A percentile compares a stretch with the other conserved stretches of the same genome.
Evolutionary conservation across 2,888 invertebrate species (phyloP).

Genomic region (Hyppa rectilinea): DNA sequence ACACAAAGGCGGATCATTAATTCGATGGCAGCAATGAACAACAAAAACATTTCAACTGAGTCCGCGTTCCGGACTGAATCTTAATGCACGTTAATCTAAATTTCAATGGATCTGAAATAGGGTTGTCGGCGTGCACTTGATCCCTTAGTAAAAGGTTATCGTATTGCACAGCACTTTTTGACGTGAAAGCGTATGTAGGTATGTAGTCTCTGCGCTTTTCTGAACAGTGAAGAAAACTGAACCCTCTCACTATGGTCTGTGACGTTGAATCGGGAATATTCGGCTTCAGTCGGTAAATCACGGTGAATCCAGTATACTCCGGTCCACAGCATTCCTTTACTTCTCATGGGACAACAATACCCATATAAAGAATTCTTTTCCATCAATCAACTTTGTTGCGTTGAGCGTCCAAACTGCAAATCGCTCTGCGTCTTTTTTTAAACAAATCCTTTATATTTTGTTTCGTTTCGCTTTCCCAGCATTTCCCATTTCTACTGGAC

Average conservation of each 20-base stretch:
- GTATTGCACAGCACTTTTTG: no score
- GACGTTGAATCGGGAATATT: no score
- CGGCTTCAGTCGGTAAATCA: no score
- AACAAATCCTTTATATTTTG: constrained; percentile 51
- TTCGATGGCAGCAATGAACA: constrained; percentile 71
- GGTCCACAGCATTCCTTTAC: no score
- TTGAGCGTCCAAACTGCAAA: constrained; percentile 38
- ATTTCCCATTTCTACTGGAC: constrained; percentile 44
- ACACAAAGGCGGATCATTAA: constrained; percentile 72
- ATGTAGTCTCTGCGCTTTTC: no score
- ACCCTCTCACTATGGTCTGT: no score
- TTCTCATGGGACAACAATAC: constrained; percentile 8
- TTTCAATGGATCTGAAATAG: constrained; percentile 74
- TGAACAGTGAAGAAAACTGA: no score
- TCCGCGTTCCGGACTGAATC: constrained; percentile 70
- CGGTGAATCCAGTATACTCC: no score
- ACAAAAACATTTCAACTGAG: constrained; percentile 79
- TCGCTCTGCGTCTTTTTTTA: constrained; percentile 39
- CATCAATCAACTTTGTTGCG: constrained; percentile 51
- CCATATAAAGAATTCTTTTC: constrained; percentile 22
- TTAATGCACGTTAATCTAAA: constrained; percentile 79
- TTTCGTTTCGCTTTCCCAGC: constrained; percentile 28
- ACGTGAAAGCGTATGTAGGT: no score
- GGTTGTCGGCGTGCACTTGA: constrained; percentile 53
- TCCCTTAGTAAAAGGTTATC: constrained; percentile 10